Conservation (phyloP, 2,797 vertebrate genomes). For the Syncerus caffer region DNA sequence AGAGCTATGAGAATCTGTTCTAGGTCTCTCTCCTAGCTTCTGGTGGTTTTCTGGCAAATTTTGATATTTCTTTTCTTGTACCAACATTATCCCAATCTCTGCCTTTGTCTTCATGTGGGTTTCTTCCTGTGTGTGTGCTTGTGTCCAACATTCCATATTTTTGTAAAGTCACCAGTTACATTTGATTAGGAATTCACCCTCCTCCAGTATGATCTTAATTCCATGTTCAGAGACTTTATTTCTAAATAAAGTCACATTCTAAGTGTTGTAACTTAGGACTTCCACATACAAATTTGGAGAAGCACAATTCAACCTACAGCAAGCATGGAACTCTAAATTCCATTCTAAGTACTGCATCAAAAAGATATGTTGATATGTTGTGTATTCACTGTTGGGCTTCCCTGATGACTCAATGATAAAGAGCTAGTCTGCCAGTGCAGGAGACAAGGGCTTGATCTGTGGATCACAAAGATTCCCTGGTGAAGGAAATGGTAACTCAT, state of each 20-base stretch:
- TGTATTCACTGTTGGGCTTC: neutral
- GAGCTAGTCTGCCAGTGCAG: neutral
- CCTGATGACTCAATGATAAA: neutral
- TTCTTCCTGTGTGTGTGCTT: neutral
- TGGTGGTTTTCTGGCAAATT: neutral
- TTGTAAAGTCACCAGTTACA: neutral
- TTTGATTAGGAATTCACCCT: neutral
- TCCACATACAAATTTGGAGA: neutral
- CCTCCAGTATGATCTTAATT: neutral
- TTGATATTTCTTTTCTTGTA: neutral
- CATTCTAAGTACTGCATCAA: neutral
- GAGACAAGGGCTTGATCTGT: neutral
- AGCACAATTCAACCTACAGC: neutral
- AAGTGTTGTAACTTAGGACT: neutral
- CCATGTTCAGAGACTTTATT: neutral
- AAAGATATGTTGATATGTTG: neutral
- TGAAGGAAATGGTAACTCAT: neutral
- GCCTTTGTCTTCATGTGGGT: neutral
- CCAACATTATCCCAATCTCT: neutral
- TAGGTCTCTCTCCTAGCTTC: neutral
- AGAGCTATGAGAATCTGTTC: neutral
- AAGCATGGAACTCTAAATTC: neutral
- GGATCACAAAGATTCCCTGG: neutral
- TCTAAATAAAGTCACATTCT: neutral
- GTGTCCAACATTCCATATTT: neutral